A percentile compares a stretch with the other conserved stretches of the same genome.
Evolutionary conservation across 2,113 vertebrate genomes (phyloP).

Genomic region (Ranitomeya variabilis): DNA sequence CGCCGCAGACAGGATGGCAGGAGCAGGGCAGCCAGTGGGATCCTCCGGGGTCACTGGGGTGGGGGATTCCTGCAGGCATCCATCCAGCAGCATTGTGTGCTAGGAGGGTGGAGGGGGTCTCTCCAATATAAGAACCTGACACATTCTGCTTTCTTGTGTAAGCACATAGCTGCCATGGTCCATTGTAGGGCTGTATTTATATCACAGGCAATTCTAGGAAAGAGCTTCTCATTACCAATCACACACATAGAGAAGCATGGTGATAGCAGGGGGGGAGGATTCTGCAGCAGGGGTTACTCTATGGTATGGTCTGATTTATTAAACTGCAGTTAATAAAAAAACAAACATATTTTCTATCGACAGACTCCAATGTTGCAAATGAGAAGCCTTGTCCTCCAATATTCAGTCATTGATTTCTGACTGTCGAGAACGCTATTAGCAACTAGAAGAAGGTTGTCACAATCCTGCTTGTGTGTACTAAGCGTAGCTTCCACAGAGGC

Average conservation of each 20-base stretch:
- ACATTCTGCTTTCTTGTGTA: no score
- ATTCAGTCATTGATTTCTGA: neutral
- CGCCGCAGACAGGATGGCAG: slow-evolving; percentile 40
- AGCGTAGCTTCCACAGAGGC: no score
- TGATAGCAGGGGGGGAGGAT: neutral
- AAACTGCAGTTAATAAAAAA: neutral
- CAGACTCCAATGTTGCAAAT: neutral
- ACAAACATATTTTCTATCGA: neutral
- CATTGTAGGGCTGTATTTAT: no score
- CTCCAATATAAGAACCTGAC: no score
- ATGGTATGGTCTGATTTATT: no score
- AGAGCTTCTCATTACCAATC: no score
- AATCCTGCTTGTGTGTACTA: no score
- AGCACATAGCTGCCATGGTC: no score
- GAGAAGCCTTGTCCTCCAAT: neutral
- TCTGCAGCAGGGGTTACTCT: no score
- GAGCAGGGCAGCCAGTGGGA: neutral
- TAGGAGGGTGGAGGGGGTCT: neutral
- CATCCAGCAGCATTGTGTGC: neutral
- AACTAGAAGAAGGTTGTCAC: neutral
- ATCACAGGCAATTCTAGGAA: neutral
- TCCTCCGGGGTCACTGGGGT: neutral
- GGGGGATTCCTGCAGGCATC: neutral
- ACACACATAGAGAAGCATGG: neutral
- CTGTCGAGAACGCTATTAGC: neutral